Evolutionary conservation across 2,113 vertebrate genomes (phyloP).

Genomic region (Catharus bicknelli): DNA sequence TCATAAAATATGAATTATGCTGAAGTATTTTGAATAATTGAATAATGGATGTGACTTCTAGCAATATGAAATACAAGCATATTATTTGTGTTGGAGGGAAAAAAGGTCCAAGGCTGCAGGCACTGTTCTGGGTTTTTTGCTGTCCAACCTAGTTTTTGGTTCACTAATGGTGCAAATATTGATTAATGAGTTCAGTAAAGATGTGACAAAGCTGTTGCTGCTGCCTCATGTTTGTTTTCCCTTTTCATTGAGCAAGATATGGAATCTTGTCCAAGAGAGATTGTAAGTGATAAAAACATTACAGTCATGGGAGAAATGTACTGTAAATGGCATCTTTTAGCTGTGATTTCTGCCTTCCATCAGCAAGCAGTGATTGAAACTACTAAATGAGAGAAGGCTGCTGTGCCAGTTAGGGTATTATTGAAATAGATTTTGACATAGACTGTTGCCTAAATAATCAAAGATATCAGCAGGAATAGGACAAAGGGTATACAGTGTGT

Average conservation of each 20-base stretch:
- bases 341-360: slow-evolving; percentile 52
- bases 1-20: slow-evolving; percentile 15
- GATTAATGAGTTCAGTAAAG: slow-evolving; percentile 37
- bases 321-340: slow-evolving; percentile 29
- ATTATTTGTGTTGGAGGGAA: not conserved
- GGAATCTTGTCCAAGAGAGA: slow-evolving; percentile 35
- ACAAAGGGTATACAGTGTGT: not conserved
- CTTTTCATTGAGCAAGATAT: not conserved
- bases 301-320: slow-evolving; percentile 23
- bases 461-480: not conserved
- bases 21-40: slow-evolving; percentile 34
- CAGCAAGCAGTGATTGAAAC: slow-evolving; percentile 47
- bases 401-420: slow-evolving; percentile 16
- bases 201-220: slow-evolving; percentile 23
- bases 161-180: not conserved
- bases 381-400: slow-evolving; percentile 29
- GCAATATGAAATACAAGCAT: not conserved
- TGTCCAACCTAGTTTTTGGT: slow-evolving; percentile 8
- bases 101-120: not conserved
- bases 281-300: slow-evolving; percentile 40
- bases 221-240: slow-evolving; percentile 28
- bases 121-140: not conserved
- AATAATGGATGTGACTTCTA: not conserved
- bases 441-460: slow-evolving; percentile 35
- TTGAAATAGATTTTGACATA: slow-evolving; percentile 50